Conservation (phyloP, 2,888 invertebrate species). For the Drosophila yooni region DNA sequence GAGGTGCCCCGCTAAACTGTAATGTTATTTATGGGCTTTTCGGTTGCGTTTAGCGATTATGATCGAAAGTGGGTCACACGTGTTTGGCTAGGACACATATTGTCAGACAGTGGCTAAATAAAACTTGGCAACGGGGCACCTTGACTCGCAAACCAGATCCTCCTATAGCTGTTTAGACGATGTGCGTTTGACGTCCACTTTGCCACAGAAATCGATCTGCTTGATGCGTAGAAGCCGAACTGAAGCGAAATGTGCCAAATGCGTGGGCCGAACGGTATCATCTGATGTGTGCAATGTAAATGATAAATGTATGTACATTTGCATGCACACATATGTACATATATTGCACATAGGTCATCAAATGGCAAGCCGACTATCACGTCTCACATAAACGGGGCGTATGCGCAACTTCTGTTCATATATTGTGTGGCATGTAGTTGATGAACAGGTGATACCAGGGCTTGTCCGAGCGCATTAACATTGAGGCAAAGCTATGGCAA, state of each 20-base stretch:
- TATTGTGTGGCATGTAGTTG: not conserved
- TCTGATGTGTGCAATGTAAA: conserved; percentile 22
- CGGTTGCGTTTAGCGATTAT: conserved; percentile 34
- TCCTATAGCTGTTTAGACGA: conserved; percentile 9
- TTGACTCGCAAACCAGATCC: not conserved
- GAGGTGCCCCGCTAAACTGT: conserved; percentile 51
- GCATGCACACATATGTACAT: not conserved
- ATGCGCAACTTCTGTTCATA: conserved; percentile 34
- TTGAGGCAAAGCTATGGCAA: not conserved
- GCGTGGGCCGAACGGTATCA: conserved; percentile 41
- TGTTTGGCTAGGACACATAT: conserved; percentile 51
- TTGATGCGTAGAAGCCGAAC: conserved; percentile 37
- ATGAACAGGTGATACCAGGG: not conserved
- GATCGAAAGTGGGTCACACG: conserved; percentile 65
- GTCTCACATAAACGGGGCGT: conserved; percentile 41
- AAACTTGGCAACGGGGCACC: not conserved
- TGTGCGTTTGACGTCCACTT: conserved; percentile 36
- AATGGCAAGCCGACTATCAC: not conserved
- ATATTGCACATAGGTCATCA: not conserved
- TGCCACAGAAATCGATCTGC: conserved; percentile 56
- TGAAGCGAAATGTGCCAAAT: conserved; percentile 38
- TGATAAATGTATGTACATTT: conserved; percentile 13
- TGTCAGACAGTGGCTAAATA: not conserved
- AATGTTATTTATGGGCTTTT: conserved; percentile 69
- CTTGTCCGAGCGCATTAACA: not conserved